These are phyloP conservation scores for Megaceryle torquata DNA, from an alignment of 2,113 vertebrate species.

Conservation along the genomic window DNA sequence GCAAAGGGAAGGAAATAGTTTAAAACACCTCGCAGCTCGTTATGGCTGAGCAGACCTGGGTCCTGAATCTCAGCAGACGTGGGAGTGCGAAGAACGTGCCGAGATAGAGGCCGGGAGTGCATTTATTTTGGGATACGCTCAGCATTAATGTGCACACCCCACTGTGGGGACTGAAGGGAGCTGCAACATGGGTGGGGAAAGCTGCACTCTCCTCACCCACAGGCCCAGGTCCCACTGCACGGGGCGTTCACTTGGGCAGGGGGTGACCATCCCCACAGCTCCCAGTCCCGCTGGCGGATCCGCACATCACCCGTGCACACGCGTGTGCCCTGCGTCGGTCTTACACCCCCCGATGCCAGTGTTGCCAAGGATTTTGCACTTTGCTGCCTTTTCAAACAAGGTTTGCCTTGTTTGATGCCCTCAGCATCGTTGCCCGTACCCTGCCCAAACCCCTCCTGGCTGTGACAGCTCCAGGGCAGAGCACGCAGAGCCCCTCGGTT, in stretches of 20 bases:
- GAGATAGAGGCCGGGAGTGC: not conserved
- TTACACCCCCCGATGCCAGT: too few species aligned
- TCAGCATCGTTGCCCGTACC: too few species aligned
- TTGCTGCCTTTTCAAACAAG: too few species aligned
- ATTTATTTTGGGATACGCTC: not conserved
- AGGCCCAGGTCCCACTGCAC: not conserved
- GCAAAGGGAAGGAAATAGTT: not conserved
- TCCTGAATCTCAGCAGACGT: not conserved
- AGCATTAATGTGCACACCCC: not conserved
- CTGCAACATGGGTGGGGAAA: not conserved
- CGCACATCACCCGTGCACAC: rapidly evolving
- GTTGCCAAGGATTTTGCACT: too few species aligned
- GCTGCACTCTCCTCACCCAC: not conserved
- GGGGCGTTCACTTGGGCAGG: not conserved
- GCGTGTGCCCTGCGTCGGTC: too few species aligned
- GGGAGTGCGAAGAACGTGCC: not conserved
- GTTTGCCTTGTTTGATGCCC: too few species aligned
- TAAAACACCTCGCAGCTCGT: not conserved
- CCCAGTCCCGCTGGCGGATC: not conserved
- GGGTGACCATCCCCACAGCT: not conserved
- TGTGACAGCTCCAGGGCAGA: too few species aligned
- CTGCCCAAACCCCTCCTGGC: too few species aligned
- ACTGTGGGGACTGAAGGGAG: too few species aligned
- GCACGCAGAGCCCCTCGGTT: too few species aligned
- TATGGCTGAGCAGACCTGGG: not conserved